Evolutionary conservation across 1,140 invertebrate species (phyloP), one percentile per base, ranked within the genome.

Genomic region (Eumeta japonica): DNA sequence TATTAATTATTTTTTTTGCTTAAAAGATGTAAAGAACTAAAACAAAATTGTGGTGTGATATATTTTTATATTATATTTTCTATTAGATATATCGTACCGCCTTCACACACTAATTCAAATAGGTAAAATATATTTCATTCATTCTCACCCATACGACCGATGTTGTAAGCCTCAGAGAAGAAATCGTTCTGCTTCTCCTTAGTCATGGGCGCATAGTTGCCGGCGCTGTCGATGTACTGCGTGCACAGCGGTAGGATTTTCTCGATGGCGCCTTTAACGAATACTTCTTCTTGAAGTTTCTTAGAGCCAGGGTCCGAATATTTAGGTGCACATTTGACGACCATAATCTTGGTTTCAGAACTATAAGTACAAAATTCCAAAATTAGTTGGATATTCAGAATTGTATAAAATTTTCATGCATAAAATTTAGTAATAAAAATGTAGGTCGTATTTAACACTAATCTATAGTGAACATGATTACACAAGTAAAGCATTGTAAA

Each of bases 301-400:
- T 78, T 80, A 7, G 28, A 7, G 64, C 82, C 82, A 9, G 11
- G 4, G 49, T 86, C 80, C 27, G 78, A 79, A 64, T 89, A 90
- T 67, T 89, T 91, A 1, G 85, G 83, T 24, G 85, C 81, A 62
- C 90, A 94, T 74, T 91, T 93, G 9, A 99, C 94, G n/a, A 90
- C 89, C 97, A 99, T 99, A 82, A 94, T 93, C 77, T 99, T 99
- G 41, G 92, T 92, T 54, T 99, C 97, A 0, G 94, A 97, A 50
- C 83, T 90, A 39, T 34, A 43, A 42, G 38, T 18, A 12, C 12
- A 11, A 41, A 13, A n/a, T n/a, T 30, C 10, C 5, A 30, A 30
- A 30, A 13, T 30, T 30, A 13, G 5, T 7, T n/a, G 5, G 20
- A 24, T n/a, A 24, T 7, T 7, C n/a, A 5, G 5, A 24, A n/a